Base-by-base conservation (phyloP, 2,113 vertebrate genomes). In the Cavia aperea region DNA sequence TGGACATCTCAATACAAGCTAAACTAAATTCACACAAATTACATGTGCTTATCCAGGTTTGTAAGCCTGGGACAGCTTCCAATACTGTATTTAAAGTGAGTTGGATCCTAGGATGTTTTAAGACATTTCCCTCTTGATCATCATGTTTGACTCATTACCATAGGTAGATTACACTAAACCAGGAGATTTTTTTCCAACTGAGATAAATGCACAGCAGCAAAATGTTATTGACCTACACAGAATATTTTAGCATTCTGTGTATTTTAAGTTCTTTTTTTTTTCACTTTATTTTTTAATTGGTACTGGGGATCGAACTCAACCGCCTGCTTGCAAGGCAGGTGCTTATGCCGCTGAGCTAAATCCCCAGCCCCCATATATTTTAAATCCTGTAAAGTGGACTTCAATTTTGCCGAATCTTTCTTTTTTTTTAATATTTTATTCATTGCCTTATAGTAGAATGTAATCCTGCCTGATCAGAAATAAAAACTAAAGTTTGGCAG, bases 1-100 rank as follows among this genome's bases (percentile, higher is more conserved):
- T 56, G 68, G 94, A 96, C 85, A 88, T 97, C 91, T 96, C 95
- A 94, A 96, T 94, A 82, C 11, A 56, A 91, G 77, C 56, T 96
- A 92, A 92, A 91, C 92, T 91, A 95, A 95, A 88, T 91, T 88
- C 94, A 93, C 81, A 93, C 91, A 58, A 91, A 63, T 78, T 91
- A 89, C 43, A 68, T 73, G 54, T 36, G 63, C 86, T 92, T 92
- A 85, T 92, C 65, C 93, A 94, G 79, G 66, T 93, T 86, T 93
- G 46, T 77, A 81, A 75, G 90, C 91, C 95, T 94, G 81, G 93
- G 95, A 96, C 84, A 94, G 49, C 63, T 93, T 95, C 95, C 94
- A 96, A 46, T 84, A 54, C 51, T 58, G 54, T 94, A 87, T 96
- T 90, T 87, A 95, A 95, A 90, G 85, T 93, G 90, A 79, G 54